Evolutionary conservation across 1,140 invertebrate species (phyloP).

Genomic region (Pachypeltis micranthus): DNA sequence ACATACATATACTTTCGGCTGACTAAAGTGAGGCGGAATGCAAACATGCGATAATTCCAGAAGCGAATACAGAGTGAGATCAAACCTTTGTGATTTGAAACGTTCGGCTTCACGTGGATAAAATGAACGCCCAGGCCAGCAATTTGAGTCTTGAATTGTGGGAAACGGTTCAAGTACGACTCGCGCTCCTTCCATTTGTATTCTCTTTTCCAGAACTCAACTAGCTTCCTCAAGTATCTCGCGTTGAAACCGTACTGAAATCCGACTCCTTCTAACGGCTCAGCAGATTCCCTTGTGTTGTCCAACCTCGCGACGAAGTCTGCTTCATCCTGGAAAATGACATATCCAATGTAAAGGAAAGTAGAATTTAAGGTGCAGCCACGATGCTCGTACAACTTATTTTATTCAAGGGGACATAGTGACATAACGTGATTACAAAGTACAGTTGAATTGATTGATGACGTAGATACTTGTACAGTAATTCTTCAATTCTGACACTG

Average conservation of each 20-base stretch:
- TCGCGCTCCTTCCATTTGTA: constrained; percentile 64
- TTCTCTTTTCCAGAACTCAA: constrained; percentile 57
- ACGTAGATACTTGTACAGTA: neutral
- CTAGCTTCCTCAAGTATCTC: constrained; percentile 47
- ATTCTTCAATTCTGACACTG: too few relatives aligned
- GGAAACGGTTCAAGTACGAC: constrained; percentile 50
- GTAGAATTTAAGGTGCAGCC: neutral
- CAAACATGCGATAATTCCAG: too few relatives aligned
- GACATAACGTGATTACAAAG: neutral
- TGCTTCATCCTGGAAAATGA: constrained; percentile 17
- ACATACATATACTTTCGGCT: too few relatives aligned
- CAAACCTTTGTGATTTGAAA: too few relatives aligned
- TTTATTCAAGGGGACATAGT: neutral
- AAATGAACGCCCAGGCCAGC: constrained; percentile 62
- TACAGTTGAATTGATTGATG: neutral
- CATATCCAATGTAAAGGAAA: neutral
- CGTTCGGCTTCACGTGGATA: constrained; percentile 47
- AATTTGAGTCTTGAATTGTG: constrained; percentile 60
- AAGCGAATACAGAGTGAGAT: too few relatives aligned
- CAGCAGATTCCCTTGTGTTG: neutral
- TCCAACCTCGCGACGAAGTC: constrained; percentile 20
- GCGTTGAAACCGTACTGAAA: constrained; percentile 71
- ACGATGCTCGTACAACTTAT: neutral
- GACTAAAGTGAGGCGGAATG: too few relatives aligned
- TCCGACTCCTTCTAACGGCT: constrained; percentile 49